phyloP scores from a whole-genome alignment of 2,797 vertebrate species.

The Phrynocephalus guinanensis region DNA sequence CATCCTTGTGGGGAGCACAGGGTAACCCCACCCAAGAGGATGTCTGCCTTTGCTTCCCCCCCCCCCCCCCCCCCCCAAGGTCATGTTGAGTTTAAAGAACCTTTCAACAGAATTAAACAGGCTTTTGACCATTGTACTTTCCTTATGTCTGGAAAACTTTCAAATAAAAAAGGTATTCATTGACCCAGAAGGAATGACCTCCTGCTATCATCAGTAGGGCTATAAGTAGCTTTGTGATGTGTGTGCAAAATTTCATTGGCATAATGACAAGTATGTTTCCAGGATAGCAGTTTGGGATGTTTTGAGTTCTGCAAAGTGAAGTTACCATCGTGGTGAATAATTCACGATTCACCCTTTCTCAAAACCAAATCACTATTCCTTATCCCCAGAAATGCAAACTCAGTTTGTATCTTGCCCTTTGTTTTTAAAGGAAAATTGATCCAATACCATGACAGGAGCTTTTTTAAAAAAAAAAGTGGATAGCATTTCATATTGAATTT shows the following conservation, averaged over 20 bases:
- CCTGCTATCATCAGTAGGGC: not conserved
- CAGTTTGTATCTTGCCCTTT: not conserved
- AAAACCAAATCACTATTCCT: not conserved
- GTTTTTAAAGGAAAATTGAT: slow-evolving; percentile 17
- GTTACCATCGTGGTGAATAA: no score
- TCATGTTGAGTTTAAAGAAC: no score
- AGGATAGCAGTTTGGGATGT: not conserved
- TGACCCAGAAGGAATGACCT: not conserved
- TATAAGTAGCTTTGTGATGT: no score
- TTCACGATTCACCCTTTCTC: no score
- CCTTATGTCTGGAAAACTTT: not conserved
- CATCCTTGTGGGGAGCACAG: not conserved
- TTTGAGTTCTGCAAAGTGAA: not conserved
- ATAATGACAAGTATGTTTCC: not conserved
- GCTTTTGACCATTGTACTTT: no score
- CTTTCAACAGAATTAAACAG: no score
- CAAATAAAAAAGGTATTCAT: not conserved
- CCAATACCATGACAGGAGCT: not conserved
- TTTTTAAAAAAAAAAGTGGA: not conserved
- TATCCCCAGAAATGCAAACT: not conserved
- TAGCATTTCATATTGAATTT: slow-evolving; percentile 6
- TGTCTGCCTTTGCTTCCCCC: no score
- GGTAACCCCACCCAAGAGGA: no score
- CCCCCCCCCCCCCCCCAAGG: no score
- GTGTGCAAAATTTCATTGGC: no score